Conservation (phyloP, 2,888 invertebrate species). For the Antitype chi region DNA sequence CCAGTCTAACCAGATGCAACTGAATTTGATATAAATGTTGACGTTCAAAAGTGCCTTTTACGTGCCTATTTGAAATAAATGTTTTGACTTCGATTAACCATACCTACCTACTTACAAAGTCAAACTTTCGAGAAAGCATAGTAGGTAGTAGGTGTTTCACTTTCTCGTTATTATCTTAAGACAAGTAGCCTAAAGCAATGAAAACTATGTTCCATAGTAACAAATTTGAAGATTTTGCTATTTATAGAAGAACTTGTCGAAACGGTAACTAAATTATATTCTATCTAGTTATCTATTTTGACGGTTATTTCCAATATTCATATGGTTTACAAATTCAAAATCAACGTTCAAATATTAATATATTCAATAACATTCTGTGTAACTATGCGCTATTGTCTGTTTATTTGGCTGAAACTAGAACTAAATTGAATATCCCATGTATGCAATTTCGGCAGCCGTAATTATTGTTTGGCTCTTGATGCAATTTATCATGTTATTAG, state of each 20-base stretch:
- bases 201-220: no score
- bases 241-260: not conserved
- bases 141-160: not conserved
- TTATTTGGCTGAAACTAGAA: constrained; percentile 35
- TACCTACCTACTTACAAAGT: not conserved
- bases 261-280: not conserved
- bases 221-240: not conserved
- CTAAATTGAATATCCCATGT: constrained; percentile 43
- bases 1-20: no score
- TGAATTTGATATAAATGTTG: no score
- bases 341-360: constrained; percentile 39
- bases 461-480: constrained; percentile 39
- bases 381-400: constrained; percentile 41
- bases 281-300: constrained; percentile 12
- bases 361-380: constrained; percentile 47
- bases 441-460: constrained; percentile 33
- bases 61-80: no score
- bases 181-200: not conserved
- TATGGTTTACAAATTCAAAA: constrained; percentile 32
- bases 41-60: no score
- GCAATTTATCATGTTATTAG: constrained; percentile 11
- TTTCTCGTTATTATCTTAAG: not conserved
- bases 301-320: constrained; percentile 16
- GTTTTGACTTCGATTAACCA: no score
- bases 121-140: not conserved